phyloP scores from a whole-genome alignment of 2,888 invertebrate species.

The Plagiodera versicolora region DNA sequence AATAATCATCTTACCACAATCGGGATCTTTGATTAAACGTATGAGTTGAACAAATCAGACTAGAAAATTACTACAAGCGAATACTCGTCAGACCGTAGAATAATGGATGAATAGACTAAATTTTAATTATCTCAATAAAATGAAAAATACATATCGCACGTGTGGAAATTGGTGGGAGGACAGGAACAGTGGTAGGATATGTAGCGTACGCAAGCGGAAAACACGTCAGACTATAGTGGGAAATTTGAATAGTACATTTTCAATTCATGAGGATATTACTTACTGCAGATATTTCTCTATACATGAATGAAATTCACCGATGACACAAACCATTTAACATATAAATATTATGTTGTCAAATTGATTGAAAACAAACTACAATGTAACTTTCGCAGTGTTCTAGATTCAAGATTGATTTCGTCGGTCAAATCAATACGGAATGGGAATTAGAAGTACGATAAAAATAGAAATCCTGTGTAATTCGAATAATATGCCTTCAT shows the following conservation, averaged over 20 bases:
- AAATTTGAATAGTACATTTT: not conserved
- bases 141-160: slow-evolving; percentile 42
- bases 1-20: slow-evolving; percentile 38
- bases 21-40: slow-evolving; percentile 24
- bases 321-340: too few relatives aligned
- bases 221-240: not conserved
- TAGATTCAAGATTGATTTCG: too few relatives aligned
- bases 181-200: not conserved
- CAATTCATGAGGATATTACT: not conserved
- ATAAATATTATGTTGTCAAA: too few relatives aligned
- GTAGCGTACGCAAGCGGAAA: not conserved
- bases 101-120: slow-evolving; percentile 3
- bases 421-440: too few relatives aligned
- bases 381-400: too few relatives aligned
- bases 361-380: too few relatives aligned
- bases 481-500: too few relatives aligned
- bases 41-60: slow-evolving; percentile 27
- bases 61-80: slow-evolving; percentile 26
- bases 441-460: too few relatives aligned
- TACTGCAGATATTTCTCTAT: not conserved
- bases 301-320: too few relatives aligned
- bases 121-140: slow-evolving; percentile 15
- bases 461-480: too few relatives aligned
- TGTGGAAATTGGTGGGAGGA: slow-evolving; percentile 27
- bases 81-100: slow-evolving; percentile 19